Conservation (phyloP, 2,888 invertebrate genomes). For the Drosophila nr. fundita region DNA sequence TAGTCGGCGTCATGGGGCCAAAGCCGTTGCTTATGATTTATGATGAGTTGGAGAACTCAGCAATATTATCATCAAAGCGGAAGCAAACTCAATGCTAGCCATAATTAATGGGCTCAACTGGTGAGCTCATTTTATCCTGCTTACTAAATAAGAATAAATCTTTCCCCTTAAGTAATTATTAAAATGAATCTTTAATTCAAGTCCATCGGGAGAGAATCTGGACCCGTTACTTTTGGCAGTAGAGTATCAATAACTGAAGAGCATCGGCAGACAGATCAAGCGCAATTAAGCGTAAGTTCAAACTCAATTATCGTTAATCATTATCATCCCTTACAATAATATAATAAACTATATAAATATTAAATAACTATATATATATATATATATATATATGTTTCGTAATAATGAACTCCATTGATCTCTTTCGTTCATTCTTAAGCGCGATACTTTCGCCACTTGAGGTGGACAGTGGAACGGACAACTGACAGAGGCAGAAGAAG, state of each 20-base stretch:
- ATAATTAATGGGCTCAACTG: constrained; percentile 6
- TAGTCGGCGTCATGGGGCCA: constrained; percentile 8
- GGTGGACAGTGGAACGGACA: constrained; percentile 29
- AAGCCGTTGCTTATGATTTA: constrained; percentile 32
- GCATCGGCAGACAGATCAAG: background rate
- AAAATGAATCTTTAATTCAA: background rate
- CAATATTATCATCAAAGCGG: constrained; percentile 20
- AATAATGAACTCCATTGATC: background rate
- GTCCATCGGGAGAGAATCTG: background rate
- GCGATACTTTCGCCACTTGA: constrained; percentile 46
- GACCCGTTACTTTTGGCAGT: background rate
- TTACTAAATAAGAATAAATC: background rate
- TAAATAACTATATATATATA: background rate
- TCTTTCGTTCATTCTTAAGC: background rate
- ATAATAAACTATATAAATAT: background rate
- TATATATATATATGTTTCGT: background rate
- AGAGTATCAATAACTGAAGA: background rate
- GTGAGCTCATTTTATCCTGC: background rate
- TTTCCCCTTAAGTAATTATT: background rate
- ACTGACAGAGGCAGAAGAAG: constrained; percentile 49
- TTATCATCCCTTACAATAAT: background rate
- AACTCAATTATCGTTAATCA: background rate
- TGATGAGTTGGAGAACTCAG: constrained; percentile 21
- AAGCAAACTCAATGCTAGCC: constrained; percentile 10
- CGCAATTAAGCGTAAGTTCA: background rate